Base-by-base conservation (phyloP, 1,140 invertebrate species). In the Euura lappo region DNA sequence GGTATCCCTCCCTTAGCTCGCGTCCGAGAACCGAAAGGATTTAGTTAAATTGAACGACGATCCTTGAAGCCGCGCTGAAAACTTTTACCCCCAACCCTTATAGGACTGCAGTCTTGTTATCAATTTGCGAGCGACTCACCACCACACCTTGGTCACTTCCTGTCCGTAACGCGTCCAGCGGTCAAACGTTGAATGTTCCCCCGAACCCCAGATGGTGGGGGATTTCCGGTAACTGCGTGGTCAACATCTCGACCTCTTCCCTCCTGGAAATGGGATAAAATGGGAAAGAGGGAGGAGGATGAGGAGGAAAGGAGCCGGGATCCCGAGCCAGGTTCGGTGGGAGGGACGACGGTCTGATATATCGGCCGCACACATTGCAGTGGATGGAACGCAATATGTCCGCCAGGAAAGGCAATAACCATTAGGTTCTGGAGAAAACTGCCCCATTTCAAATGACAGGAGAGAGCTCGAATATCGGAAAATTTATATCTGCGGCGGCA, bases 341-440 rank as follows among this genome's bases (percentile, higher is more conserved):
- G 28, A 82, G 77, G 79, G 42, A 43, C 65, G 71, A 45, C 64
- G 73, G 76, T 77, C 80, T 89, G 88, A 89, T 89, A 87, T 89
- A 89, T 89, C 84, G 88, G 84, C 84, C 81, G 87, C 88, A 89
- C 89, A 89, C 89, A 89, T 89, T 90, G 89, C 89, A 88, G 85
- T 88, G 86, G 87, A 90, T 89, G 86, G 88, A 90, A 89, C 88
- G 89, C 89, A 90, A 90, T 90, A 90, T 90, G 89, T 90, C 89
- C 88, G 87, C 85, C 84, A 87, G 87, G 88, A 89, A 89, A 89
- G 88, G 89, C 89, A 90, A 90, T 90, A 90, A 90, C 89, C 89
- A 90, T 90, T 90, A 90, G 87, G 88, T 89, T 85, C 84, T 85
- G 85, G 88, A 88, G 88, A 60, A 90, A 90, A 89, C 89, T 89